phyloP scores from a whole-genome alignment of 1,140 invertebrate species.

The Trichonephila clavata region DNA sequence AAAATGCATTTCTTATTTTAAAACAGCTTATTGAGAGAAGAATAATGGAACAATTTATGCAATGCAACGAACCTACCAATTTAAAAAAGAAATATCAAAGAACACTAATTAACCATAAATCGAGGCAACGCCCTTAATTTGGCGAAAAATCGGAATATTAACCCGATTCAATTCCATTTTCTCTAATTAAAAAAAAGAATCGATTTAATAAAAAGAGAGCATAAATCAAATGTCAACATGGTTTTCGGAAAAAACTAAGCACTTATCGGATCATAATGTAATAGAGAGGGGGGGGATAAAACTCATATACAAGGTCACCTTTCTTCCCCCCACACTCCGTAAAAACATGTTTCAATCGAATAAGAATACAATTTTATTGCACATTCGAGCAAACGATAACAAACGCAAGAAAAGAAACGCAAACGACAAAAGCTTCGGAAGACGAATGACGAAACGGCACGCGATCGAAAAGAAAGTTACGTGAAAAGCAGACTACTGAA shows the following conservation, averaged over 20 bases:
- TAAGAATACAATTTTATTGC: conserved; percentile 39
- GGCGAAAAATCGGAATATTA: neutral
- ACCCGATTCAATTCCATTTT: neutral
- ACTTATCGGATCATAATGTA: neutral
- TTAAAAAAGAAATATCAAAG: neutral
- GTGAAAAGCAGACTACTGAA: conserved; percentile 24
- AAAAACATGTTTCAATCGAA: conserved; percentile 22
- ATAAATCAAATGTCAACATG: conserved; percentile 14
- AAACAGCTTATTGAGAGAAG: no score
- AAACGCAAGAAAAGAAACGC: conserved; percentile 4
- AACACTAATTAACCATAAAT: neutral
- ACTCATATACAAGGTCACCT: conserved; percentile 20
- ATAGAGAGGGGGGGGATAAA: neutral
- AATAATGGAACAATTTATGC: no score
- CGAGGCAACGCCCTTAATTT: neutral
- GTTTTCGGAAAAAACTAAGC: neutral
- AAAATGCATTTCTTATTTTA: no score
- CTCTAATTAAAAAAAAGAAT: neutral
- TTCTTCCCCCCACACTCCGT: neutral
- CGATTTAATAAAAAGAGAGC: conserved; percentile 16
- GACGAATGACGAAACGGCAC: conserved; percentile 19
- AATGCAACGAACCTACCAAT: no score
- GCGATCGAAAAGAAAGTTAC: conserved; percentile 22
- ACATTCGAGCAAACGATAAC: conserved; percentile 27
- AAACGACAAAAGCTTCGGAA: conserved; percentile 4